Evolutionary conservation across 35 echinoderm and acorn worm species (phyloP).

Genomic region (Lytechinus variegatus): DNA sequence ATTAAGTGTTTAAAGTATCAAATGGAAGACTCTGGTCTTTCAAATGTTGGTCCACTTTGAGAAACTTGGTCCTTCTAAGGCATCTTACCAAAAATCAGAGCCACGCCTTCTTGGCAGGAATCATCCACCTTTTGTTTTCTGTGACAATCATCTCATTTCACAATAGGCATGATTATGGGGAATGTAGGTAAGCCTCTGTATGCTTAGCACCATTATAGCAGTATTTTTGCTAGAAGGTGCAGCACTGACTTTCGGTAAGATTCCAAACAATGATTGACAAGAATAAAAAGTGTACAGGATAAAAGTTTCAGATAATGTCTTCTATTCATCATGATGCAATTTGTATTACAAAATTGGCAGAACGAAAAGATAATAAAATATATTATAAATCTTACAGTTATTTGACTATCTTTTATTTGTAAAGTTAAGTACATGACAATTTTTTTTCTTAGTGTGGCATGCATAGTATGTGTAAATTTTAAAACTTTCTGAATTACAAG

Average conservation of each 20-base stretch:
- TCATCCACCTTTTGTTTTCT: too few species aligned
- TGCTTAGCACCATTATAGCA: too few species aligned
- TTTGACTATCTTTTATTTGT: background rate
- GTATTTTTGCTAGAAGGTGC: too few species aligned
- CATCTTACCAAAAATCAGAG: too few species aligned
- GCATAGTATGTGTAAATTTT: background rate
- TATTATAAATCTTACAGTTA: background rate
- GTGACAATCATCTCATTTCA: too few species aligned
- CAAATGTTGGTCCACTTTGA: background rate
- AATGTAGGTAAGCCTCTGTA: too few species aligned
- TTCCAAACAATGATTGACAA: background rate
- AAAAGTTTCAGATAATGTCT: background rate
- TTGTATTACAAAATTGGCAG: background rate
- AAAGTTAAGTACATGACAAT: background rate
- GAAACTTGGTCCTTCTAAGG: background rate
- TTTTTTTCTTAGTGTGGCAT: background rate
- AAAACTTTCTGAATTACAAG: background rate
- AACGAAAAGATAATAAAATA: background rate
- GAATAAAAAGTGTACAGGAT: background rate
- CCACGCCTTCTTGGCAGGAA: too few species aligned
- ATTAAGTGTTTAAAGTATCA: background rate
- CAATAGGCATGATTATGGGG: too few species aligned
- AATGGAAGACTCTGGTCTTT: too few species aligned
- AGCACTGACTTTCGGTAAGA: too few species aligned
- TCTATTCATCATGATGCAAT: background rate